phyloP scores from a whole-genome alignment of 2,113 vertebrate genomes.

The Phyllostomus hastatus region DNA sequence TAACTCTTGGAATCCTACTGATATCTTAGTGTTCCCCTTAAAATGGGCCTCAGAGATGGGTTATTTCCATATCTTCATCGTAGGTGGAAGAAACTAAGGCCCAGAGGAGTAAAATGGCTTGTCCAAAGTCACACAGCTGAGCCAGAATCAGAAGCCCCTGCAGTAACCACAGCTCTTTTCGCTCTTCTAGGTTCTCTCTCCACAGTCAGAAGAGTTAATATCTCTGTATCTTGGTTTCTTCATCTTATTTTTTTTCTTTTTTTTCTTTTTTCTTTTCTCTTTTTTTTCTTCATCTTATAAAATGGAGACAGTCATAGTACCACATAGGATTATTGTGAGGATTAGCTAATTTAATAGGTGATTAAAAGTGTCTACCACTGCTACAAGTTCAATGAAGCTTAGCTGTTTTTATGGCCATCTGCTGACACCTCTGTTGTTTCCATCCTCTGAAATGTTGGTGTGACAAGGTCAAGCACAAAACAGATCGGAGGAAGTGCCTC shows the following conservation, averaged over 20 bases:
- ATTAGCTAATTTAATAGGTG: not conserved
- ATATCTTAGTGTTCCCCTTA: not conserved
- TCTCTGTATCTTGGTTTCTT: not conserved
- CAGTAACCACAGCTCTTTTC: not conserved
- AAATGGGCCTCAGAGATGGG: not conserved
- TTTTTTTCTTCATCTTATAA: not conserved
- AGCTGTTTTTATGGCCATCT: not conserved
- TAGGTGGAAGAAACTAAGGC: not conserved
- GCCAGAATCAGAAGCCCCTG: not conserved
- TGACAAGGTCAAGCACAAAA: not conserved
- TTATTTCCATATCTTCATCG: not conserved
- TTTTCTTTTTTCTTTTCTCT: no score
- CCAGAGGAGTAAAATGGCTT: not conserved
- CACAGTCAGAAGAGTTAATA: not conserved
- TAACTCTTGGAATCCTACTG: not conserved
- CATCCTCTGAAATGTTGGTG: not conserved
- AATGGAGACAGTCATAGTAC: not conserved
- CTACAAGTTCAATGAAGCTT: not conserved
- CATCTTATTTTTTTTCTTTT: not conserved
- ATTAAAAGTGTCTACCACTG: not conserved
- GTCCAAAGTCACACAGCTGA: not conserved
- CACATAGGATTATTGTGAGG: not conserved
- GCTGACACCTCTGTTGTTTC: not conserved
- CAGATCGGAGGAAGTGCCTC: not conserved
- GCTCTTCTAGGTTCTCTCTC: not conserved